A percentile compares a stretch with the other conserved stretches of the same genome.
phyloP scores from a whole-genome alignment of 2,797 vertebrate genomes.

The Podarcis siculus region DNA sequence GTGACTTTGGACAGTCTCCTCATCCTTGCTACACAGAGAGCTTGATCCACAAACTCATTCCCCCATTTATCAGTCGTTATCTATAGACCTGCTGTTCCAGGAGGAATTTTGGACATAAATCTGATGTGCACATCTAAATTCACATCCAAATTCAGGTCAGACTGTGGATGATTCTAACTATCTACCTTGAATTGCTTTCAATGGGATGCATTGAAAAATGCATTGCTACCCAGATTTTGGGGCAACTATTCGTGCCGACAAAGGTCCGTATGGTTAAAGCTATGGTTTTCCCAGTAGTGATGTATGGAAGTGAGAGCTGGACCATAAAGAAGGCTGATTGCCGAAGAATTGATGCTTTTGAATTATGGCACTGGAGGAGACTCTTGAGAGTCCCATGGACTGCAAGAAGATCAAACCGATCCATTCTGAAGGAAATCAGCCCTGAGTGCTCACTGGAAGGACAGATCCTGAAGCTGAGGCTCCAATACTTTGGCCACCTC shows the following conservation, averaged over 20 bases:
- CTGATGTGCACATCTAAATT: background rate
- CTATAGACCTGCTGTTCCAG: background rate
- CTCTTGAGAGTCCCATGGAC: too few species aligned
- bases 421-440: too few species aligned
- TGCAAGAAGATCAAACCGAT: too few species aligned
- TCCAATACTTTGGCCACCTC: too few species aligned
- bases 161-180: background rate
- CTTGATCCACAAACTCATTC: background rate
- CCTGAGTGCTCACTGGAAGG: too few species aligned
- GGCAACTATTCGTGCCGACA: background rate
- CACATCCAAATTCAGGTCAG: background rate
- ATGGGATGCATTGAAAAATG: background rate
- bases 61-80: background rate
- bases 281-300: too few species aligned
- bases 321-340: too few species aligned
- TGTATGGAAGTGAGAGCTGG: too few species aligned
- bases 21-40: background rate
- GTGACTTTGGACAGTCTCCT: background rate
- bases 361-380: too few species aligned
- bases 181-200: background rate
- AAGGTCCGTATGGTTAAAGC: too few species aligned
- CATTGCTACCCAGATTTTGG: background rate
- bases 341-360: too few species aligned
- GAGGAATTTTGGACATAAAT: background rate
- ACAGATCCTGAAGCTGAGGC: too few species aligned